Evolutionary conservation across 2,888 invertebrate genomes (phyloP), one percentile per base, ranked within the genome.

Genomic region (Tiliacea aurago): DNA sequence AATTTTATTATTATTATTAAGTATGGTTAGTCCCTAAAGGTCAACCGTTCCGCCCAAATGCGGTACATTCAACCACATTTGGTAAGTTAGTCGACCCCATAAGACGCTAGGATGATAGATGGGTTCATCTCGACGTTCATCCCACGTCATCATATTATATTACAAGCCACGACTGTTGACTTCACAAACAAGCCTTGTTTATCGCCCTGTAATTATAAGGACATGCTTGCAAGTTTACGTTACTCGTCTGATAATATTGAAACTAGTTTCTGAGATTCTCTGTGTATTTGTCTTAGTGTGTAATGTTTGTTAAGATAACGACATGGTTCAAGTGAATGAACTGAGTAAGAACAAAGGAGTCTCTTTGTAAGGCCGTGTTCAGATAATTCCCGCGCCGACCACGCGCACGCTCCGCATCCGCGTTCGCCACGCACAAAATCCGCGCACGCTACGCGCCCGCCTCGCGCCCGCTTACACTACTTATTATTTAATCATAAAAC

Each of bases 201-300:
- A 65, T 58, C 28, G n/a, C 51, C 3, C 6, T 51, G 28, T 71
- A 83, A 71, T 79, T 55, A 58, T 53, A 63, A 45, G 67, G 53
- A 58, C 53, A n/a, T 11, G n/a, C 59, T 56, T 83, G 18, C 49
- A 80, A 80, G 74, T 80, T 80, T 83, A 83, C 45, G 23, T 79
- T 79, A 18, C 28, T 28, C 56, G 56, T 56, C 9, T 56, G 11
- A 55, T 65, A 62, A 73, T 76, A 66, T 63, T 84, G 47, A 67
- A 67, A 56, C 64, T 45, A 76, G 53, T 51, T 49, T 59, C 55
- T n/a, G 33, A 33, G 56, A 58, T 56, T n/a, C 18, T 58, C 18
- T 49, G 43, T 68, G 15, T 37, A 33, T 68, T 61, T 76, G 65
- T 62, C 45, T 63, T 47, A 75, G 18, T 58, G 47, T 83, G 68